Evolutionary conservation across 2,113 vertebrate genomes (phyloP).

Genomic region (Mixornis gularis): DNA sequence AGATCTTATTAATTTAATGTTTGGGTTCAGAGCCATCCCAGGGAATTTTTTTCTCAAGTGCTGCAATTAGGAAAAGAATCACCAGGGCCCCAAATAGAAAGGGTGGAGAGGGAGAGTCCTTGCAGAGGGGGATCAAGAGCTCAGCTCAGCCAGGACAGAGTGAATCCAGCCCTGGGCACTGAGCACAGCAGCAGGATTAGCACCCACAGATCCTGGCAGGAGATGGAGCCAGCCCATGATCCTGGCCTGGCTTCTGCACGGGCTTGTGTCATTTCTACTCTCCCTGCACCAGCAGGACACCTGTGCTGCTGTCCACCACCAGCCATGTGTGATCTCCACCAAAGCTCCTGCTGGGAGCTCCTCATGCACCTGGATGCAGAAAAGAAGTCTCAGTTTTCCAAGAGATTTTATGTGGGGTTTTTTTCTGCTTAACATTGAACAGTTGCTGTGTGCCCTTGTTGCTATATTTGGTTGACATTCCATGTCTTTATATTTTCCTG

Average conservation of each 20-base stretch:
- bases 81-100: not conserved
- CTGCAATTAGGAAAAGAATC: not conserved
- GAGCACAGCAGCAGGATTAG: not conserved
- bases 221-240: accelerated
- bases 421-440: not conserved
- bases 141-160: not conserved
- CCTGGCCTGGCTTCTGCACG: not conserved
- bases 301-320: accelerated
- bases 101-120: not conserved
- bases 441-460: not conserved
- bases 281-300: not conserved
- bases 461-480: not conserved
- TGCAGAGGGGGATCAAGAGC: not conserved
- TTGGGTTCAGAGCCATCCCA: not conserved
- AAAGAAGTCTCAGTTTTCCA: not conserved
- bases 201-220: not conserved
- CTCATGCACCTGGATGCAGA: accelerated
- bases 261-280: not conserved
- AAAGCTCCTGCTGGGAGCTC: not conserved
- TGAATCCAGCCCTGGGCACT: not conserved
- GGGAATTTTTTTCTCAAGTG: not conserved
- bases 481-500: not conserved
- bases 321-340: accelerated
- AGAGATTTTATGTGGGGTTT: not conserved
- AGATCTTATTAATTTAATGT: not conserved